These are phyloP conservation scores for Hydropsyche betteni DNA, from an alignment of 2,888 invertebrate species.

Conservation along the genomic window DNA sequence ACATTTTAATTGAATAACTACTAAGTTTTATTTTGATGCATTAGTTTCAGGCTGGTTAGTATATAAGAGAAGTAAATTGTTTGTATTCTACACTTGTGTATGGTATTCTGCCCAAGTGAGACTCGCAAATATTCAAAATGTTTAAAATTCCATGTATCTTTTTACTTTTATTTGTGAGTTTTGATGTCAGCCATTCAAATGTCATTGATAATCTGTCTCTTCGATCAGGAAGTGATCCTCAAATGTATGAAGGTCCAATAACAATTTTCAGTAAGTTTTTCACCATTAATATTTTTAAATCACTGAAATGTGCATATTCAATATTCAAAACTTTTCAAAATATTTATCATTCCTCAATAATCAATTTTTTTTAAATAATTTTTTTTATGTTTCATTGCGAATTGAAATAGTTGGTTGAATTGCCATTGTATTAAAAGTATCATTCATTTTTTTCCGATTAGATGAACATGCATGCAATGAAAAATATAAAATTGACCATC, in stretches of 20 bases:
- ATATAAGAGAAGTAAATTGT: background rate
- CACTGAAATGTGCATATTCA: too few relatives aligned
- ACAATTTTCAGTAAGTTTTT: conserved; percentile 17
- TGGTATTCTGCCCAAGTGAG: background rate
- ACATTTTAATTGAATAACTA: background rate
- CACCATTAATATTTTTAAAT: too few relatives aligned
- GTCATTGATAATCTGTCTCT: background rate
- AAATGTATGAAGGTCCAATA: background rate
- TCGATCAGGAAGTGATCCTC: conserved; percentile 6
- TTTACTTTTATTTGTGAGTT: background rate
- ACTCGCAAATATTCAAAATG: background rate
- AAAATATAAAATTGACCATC: too few relatives aligned
- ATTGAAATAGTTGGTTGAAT: too few relatives aligned
- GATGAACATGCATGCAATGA: too few relatives aligned
- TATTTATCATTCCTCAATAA: too few relatives aligned
- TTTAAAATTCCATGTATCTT: background rate
- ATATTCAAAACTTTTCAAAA: too few relatives aligned
- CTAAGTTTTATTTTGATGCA: too few relatives aligned
- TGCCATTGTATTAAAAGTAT: too few relatives aligned
- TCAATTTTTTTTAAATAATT: too few relatives aligned
- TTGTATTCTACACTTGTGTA: background rate
- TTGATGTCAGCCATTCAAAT: background rate
- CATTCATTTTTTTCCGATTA: too few relatives aligned
- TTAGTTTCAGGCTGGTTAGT: background rate
- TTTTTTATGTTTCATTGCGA: too few relatives aligned